Evolutionary conservation across 1,140 invertebrate species (phyloP), one percentile per base, ranked within the genome.

Genomic region (Melanaphis sacchari): DNA sequence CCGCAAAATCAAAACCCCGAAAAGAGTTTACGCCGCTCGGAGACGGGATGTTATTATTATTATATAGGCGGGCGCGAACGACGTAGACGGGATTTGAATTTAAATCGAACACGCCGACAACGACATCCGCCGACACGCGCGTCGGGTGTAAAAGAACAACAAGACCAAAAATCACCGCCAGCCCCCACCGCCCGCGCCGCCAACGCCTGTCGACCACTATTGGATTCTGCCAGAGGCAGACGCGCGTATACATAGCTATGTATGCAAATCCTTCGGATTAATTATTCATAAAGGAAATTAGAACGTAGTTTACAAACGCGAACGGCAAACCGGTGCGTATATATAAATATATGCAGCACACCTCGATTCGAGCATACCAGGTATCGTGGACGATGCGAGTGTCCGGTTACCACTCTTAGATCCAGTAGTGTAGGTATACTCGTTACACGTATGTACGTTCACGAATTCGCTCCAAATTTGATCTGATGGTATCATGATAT

Each of bases 241-340:
- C 46, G 41, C 40, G 18, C n/a, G 41, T 41, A 36, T 7, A 66
- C 38, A 59, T 91, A 31, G 36, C 59, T 76, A n/a, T n/a, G 54
- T 91, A 91, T 91, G 90, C 90, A 91, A 91, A 91, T 91, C 66
- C 43, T n/a, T 15, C 22, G n/a, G 66, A 91, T 91, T 91, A 91
- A 92, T 92, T 84, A 84, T 92, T 92, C 91, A 92, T 92, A 92
- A 92, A 92, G 91, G 91, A 92, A 84, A 92, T 92, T 84, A 82
- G 76, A 92, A 92, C 76, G 76, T 38, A 52, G 91, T 40, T 84
- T 41, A 84, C 81, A 84, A 92, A 84, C 46, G 91, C 59, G 66
- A 81, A 5, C 5, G 54, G 31, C 36, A 22, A 36, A 87, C 31
- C 85, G 26, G 85, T 43, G 38, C 1, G 31, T 18, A n/a, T 49